Conservation (phyloP, 2,113 vertebrate species). For the Epinephelus moara region DNA sequence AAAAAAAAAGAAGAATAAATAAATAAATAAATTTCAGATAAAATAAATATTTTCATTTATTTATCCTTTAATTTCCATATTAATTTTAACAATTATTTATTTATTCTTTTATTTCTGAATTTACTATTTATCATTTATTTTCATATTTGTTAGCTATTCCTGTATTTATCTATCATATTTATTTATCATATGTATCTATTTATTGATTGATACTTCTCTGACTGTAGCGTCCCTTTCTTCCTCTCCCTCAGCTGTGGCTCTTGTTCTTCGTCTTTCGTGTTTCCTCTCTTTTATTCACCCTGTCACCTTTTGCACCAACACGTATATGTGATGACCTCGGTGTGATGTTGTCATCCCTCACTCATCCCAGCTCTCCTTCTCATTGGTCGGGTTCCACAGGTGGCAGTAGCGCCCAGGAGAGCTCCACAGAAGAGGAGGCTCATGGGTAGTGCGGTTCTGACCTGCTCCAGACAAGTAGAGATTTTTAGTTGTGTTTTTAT, state of each 20-base stretch:
- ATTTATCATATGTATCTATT: too few relatives aligned
- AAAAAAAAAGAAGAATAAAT: too few relatives aligned
- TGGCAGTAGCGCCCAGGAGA: slow-evolving; percentile 71
- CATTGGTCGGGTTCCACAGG: slow-evolving; percentile 75
- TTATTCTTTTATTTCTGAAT: too few relatives aligned
- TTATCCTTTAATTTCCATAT: too few relatives aligned
- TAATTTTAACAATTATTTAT: too few relatives aligned
- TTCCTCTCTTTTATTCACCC: not conserved
- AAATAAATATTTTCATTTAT: too few relatives aligned
- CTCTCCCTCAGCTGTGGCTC: not conserved
- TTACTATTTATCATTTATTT: too few relatives aligned
- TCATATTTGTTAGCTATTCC: too few relatives aligned
- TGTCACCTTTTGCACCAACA: not conserved
- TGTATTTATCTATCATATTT: too few relatives aligned
- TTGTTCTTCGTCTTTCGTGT: slow-evolving; percentile 6
- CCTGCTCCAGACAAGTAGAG: slow-evolving; percentile 8
- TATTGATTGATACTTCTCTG: too few relatives aligned
- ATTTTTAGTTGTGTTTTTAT: not conserved
- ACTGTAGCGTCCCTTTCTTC: slow-evolving; percentile 3
- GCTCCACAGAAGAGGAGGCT: slow-evolving; percentile 78
- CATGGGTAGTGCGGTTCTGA: slow-evolving; percentile 55
- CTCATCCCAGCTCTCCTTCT: slow-evolving; percentile 70
- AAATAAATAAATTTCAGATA: too few relatives aligned
- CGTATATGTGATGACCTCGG: not conserved
- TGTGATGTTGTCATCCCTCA: slow-evolving; percentile 13